Conservation (phyloP, 1,140 invertebrate species). For the Leptinotarsa defecta region DNA sequence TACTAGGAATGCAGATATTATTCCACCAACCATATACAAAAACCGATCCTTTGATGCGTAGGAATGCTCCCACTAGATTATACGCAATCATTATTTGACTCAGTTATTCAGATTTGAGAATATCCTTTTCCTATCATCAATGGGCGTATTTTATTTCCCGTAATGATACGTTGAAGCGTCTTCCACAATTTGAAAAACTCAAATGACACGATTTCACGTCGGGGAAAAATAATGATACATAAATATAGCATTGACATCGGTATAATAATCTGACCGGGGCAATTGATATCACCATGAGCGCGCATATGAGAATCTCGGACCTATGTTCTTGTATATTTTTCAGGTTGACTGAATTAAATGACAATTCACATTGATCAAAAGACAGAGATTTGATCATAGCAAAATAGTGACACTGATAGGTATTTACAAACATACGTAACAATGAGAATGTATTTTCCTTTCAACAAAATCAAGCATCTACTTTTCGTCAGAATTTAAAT, state of each 20-base stretch:
- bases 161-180: constrained; percentile 10
- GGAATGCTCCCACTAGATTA: background rate
- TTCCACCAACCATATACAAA: background rate
- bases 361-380: too few relatives aligned
- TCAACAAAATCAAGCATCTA: too few relatives aligned
- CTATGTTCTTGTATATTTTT: too few relatives aligned
- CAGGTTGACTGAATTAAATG: too few relatives aligned
- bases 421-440: too few relatives aligned
- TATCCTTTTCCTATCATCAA: constrained; percentile 16
- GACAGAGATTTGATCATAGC: too few relatives aligned
- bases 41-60: constrained; percentile 1
- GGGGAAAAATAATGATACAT: constrained; percentile 18
- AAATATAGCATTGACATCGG: constrained; percentile 18
- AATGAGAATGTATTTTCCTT: too few relatives aligned
- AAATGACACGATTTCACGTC: constrained; percentile 18
- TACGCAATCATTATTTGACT: constrained; percentile 15
- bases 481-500: too few relatives aligned
- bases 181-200: constrained; percentile 20
- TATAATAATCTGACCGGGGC: constrained; percentile 7
- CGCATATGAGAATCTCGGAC: background rate
- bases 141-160: constrained; percentile 17
- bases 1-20: too few relatives aligned
- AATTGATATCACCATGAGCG: constrained; percentile 11
- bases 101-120: constrained; percentile 16
- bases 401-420: too few relatives aligned